phyloP scores from a whole-genome alignment of 2,113 vertebrate genomes.

The Lates calcarifer region DNA sequence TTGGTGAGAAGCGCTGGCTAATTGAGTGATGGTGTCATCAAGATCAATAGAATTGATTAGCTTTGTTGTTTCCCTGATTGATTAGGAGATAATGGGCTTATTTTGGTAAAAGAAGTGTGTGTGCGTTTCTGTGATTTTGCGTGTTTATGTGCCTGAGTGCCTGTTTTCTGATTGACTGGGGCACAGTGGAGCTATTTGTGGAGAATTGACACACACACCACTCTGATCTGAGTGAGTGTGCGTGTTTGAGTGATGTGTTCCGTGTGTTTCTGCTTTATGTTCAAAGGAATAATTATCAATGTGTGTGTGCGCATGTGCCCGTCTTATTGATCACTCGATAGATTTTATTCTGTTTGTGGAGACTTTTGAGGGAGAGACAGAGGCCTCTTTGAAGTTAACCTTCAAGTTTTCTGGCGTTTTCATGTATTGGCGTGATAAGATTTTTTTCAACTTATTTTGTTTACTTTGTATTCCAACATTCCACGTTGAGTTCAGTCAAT shows the following conservation, averaged over 20 bases:
- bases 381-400: neutral
- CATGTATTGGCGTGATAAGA: neutral
- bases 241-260: neutral
- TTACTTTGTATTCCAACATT: neutral
- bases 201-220: neutral
- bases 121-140: neutral
- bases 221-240: neutral
- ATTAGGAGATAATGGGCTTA: constrained; percentile 43
- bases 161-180: constrained; percentile 28
- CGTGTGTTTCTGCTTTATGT: neutral
- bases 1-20: constrained; percentile 10
- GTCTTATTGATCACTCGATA: constrained; percentile 29
- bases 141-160: neutral
- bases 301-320: neutral
- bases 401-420: neutral
- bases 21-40: constrained; percentile 43
- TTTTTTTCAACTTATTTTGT: neutral
- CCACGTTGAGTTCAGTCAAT: constrained; percentile 5
- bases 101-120: neutral
- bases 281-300: constrained; percentile 8
- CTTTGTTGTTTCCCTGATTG: constrained; percentile 53
- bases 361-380: constrained; percentile 7
- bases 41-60: constrained; percentile 49
- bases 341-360: constrained; percentile 18
- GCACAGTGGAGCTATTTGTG: constrained; percentile 13